Percentiles rank a stretch among this genome's conserved stretches.
phyloP scores from a whole-genome alignment of 2,888 invertebrate genomes.

The Pediacus dermestoides region DNA sequence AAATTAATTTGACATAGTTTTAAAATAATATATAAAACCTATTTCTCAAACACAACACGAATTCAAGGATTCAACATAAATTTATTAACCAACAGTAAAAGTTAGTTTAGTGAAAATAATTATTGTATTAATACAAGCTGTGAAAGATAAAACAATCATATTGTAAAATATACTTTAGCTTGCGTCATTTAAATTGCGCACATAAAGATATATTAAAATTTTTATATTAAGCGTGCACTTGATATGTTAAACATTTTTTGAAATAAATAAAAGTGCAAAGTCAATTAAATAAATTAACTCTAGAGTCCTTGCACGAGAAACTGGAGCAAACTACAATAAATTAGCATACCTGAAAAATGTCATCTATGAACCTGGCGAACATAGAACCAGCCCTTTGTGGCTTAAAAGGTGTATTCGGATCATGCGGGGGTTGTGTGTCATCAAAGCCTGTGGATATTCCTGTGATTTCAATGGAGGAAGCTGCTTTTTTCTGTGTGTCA shows the following conservation, averaged over 20 bases:
- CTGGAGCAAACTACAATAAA: too few relatives aligned
- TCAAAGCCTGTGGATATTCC: conserved; percentile 37
- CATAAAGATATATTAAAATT: neutral
- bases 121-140: too few relatives aligned
- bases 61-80: too few relatives aligned
- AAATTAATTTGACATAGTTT: too few relatives aligned
- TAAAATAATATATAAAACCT: too few relatives aligned
- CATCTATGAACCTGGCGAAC: conserved; percentile 45
- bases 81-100: too few relatives aligned
- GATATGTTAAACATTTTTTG: neutral
- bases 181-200: neutral
- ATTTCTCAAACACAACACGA: too few relatives aligned
- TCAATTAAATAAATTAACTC: conserved; percentile 1
- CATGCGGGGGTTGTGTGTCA: conserved; percentile 23
- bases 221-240: neutral
- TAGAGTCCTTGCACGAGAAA: neutral
- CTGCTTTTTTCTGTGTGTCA: conserved; percentile 11
- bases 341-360: conserved; percentile 43
- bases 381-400: conserved; percentile 39
- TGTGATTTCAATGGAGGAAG: conserved; percentile 35
- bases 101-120: too few relatives aligned
- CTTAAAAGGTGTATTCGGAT: conserved; percentile 30
- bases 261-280: too few relatives aligned
- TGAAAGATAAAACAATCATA: too few relatives aligned
- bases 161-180: neutral